Percentiles rank a stretch among this genome's conserved stretches.
phyloP scores from a whole-genome alignment of 1,140 invertebrate species.

The Drosophila bifasciata region DNA sequence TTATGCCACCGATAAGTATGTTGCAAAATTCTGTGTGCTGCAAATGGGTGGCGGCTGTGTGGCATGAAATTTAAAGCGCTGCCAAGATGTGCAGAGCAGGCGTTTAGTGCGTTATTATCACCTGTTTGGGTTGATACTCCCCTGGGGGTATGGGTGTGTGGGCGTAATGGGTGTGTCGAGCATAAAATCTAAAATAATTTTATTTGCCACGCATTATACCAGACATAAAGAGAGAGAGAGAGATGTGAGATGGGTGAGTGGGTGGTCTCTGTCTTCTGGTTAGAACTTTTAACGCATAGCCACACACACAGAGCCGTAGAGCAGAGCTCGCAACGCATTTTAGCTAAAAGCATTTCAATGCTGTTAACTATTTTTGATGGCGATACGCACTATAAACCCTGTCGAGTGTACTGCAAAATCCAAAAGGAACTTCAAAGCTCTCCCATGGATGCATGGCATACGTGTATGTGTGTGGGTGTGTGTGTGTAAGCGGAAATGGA shows the following conservation, averaged over 20 bases:
- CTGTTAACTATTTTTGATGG: conserved; percentile 77
- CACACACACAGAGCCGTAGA: conserved; percentile 14
- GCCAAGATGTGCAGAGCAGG: conserved; percentile 2
- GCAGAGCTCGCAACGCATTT: conserved; percentile 50
- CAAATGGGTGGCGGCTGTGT: background rate
- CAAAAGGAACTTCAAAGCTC: background rate
- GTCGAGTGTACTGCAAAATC: conserved; percentile 1
- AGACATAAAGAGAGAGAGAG: background rate
- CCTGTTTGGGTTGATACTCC: conserved; percentile 1
- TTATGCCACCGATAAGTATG: conserved; percentile 36
- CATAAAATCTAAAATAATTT: conserved; percentile 57
- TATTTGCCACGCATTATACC: conserved; percentile 49
- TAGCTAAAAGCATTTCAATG: conserved; percentile 78
- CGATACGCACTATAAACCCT: conserved; percentile 72
- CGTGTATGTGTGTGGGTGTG: conserved; percentile 8
- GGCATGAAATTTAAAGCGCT: conserved; percentile 27
- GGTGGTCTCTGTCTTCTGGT: conserved; percentile 2
- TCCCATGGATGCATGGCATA: background rate
- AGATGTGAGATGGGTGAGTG: background rate
- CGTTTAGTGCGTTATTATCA: conserved; percentile 22
- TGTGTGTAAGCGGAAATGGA: conserved; percentile 3
- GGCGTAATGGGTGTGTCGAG: background rate
- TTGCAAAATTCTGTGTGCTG: conserved; percentile 16
- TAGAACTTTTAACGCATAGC: conserved; percentile 59
- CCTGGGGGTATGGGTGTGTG: background rate